Evolutionary conservation across 2,113 vertebrate genomes (phyloP), one percentile per base, ranked within the genome.

Genomic region (Toxotes chatareus): DNA sequence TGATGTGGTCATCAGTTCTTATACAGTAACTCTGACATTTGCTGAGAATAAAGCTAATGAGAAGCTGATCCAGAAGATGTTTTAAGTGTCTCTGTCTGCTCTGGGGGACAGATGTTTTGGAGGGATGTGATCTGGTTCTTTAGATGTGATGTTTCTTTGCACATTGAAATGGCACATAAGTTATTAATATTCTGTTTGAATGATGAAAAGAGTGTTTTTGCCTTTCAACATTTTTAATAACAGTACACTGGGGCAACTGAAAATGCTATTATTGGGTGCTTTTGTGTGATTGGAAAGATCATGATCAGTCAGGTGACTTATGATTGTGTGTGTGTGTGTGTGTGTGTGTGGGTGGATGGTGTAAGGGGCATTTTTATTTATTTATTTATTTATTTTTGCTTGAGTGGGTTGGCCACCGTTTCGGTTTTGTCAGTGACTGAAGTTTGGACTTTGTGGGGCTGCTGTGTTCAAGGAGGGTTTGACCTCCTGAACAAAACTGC

Each of bases 401-500:
- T 66, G 81, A 77, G 55, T 62, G 73, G 74, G 80, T 70, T 66
- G 65, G 72, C 71, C 69, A 76, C 60, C 34, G 21, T 38, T 38
- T 59, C 10, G 53, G 49, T 23, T 68, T 51, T 82, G 47, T 75
- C 61, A 57, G 49, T 32, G 19, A n/a, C 27, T 79, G 49, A 71
- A 78, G 66, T 83, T 56, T 69, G 55, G 21, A 42, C 42, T 67
- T 55, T 59, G 67, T 67, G 46, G 12, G 49, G 70, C 65, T 84
- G 32, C 64, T 70, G 32, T 75, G 73, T 23, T 59, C 34, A 62
- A 66, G 60, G 67, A 78, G 74, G 68, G 46, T 71, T 42, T 74
- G 49, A 67, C 42, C 27, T 14, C 60, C 66, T 59, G 78, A 83
- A 81, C 74, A 88, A 70, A 88, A 51, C 76, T 27, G 60, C 83